Base-by-base conservation (phyloP, 64 coral and sea anemone genomes). In the Pocillopora damicornis region DNA sequence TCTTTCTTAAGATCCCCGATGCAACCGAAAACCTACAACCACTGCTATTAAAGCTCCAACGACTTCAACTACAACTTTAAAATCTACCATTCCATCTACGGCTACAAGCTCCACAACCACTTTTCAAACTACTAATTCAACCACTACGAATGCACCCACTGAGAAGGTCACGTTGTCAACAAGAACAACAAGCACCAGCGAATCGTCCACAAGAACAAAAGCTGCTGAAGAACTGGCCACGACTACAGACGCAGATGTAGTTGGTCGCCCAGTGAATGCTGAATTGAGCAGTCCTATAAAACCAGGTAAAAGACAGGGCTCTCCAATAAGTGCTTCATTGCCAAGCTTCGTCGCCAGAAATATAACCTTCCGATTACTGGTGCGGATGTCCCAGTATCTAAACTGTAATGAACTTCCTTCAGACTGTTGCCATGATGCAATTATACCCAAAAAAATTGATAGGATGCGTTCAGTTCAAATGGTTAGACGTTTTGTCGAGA, bases 1-100 rank as follows among this genome's bases (percentile, higher is more conserved):
- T 63, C 30, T 30, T 68, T 37, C n/a, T 51, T 36, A 83, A 85
- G 81, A 85, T 72, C 81, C 81, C 13, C 62, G 61, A 8, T 85
- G 64, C 37, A 72, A 23, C 65, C 65, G 35, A 13, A 63, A 13
- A 35, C 35, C 23, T 30, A 68, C 80, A 68, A 67, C 30, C 34
- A 45, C 62, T n/a, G 42, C 37, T 4, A 65, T 26, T 38, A 64
- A 2, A 36, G 3, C 26, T 35, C 35, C 61, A 64, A 65, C 30
- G 0, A 79, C 58, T 15, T 51, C 7, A 51, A 23, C 51, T 58
- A 25, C 62, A 72, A 45, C 17, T 23, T 57, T 13, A 56, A 17
- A 73, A 58, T 68, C 65, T 30, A 30, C 42, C 5, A 26, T 58
- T 17, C 22, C 68, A 72, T 85, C 63, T 30, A 72, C 20, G 13